Evolutionary conservation across 2,888 invertebrate species (phyloP).

Genomic region (Sphinx pinastri): DNA sequence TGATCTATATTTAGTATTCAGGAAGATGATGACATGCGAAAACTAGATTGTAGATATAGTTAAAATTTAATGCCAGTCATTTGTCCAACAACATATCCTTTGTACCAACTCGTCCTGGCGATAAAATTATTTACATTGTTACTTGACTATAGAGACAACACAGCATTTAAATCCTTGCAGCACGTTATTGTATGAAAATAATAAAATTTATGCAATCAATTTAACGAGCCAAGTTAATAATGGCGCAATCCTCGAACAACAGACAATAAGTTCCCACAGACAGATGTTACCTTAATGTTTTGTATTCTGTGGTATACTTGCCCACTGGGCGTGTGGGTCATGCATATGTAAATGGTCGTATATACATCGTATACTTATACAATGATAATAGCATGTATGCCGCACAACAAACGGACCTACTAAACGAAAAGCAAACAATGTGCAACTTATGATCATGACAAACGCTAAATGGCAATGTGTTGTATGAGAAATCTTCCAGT

Average conservation of each 20-base stretch:
- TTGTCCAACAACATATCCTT: not conserved
- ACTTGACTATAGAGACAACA: not conserved
- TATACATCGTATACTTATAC: constrained; percentile 22
- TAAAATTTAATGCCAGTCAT: not conserved
- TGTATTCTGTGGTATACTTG: constrained; percentile 28
- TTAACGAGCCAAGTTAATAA: not conserved
- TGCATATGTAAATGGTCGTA: constrained; percentile 24
- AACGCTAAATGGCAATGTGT: constrained; percentile 43
- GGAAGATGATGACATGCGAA: not conserved
- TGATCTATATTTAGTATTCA: not conserved
- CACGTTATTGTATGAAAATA: not conserved
- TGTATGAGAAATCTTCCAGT: constrained; percentile 39
- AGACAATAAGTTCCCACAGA: constrained; percentile 42
- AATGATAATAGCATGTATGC: not conserved
- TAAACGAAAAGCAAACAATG: constrained; percentile 21
- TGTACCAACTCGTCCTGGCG: not conserved
- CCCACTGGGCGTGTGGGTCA: constrained; percentile 15
- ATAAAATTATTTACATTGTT: not conserved
- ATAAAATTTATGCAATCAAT: constrained; percentile 4
- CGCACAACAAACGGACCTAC: constrained; percentile 17
- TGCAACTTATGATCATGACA: constrained; percentile 13
- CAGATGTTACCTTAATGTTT: constrained; percentile 33
- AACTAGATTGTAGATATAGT: not conserved
- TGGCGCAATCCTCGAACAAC: constrained; percentile 19
- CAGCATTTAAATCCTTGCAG: not conserved